These are phyloP conservation scores for Silurus meridionalis DNA, from an alignment of 2,113 vertebrate species.

Conservation along the genomic window DNA sequence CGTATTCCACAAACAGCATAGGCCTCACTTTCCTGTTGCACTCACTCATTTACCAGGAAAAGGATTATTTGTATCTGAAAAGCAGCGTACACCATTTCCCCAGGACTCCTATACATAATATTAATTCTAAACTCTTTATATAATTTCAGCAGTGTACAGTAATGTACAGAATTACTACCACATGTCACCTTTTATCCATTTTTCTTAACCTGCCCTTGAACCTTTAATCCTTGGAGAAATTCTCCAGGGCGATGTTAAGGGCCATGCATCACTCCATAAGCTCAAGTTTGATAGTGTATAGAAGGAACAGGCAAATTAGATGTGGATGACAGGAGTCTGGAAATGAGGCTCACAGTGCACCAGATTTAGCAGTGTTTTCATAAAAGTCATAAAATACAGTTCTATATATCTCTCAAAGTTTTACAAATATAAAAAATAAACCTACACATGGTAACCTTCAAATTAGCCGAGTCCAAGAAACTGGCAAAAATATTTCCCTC, in stretches of 20 bases:
- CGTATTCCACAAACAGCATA: not conserved
- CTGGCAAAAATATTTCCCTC: not conserved
- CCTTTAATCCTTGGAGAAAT: not conserved
- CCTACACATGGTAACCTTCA: not conserved
- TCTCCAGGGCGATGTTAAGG: too few relatives aligned
- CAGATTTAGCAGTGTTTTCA: too few relatives aligned
- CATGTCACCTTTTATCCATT: not conserved
- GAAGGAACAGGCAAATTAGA: too few relatives aligned
- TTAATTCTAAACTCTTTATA: not conserved
- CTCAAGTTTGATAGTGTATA: too few relatives aligned
- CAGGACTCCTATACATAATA: not conserved
- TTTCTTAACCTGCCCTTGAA: too few relatives aligned
- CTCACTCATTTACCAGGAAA: not conserved
- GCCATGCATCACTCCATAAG: too few relatives aligned
- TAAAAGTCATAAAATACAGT: too few relatives aligned
- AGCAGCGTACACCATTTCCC: not conserved
- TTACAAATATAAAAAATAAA: not conserved
- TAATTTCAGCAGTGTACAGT: not conserved
- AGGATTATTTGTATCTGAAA: not conserved
- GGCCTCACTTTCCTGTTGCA: not conserved
- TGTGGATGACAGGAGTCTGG: too few relatives aligned
- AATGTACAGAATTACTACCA: not conserved
- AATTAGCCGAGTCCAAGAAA: not conserved
- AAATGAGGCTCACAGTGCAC: too few relatives aligned
- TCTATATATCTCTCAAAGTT: too few relatives aligned